Evolutionary conservation across 2,888 invertebrate species (phyloP).

Genomic region (Hofmannophila pseudospretella): DNA sequence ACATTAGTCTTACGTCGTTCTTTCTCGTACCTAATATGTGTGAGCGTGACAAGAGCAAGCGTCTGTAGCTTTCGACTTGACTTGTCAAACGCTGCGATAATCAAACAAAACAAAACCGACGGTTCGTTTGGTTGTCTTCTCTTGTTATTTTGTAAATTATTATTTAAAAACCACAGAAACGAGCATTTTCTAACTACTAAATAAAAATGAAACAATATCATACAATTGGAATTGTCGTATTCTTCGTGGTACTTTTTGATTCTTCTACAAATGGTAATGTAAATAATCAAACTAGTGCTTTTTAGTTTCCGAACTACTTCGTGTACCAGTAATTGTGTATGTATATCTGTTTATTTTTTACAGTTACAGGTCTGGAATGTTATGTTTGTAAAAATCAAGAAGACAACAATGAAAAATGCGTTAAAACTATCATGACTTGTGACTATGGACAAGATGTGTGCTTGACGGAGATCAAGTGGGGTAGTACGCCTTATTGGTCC

Average conservation of each 20-base stretch:
- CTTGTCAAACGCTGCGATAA: too few species aligned
- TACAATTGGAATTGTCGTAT: slow-evolving; percentile 1
- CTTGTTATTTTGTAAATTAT: too few species aligned
- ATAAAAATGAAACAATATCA: slow-evolving; percentile 6
- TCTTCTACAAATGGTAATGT: slow-evolving; percentile 7
- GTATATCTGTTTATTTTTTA: slow-evolving; percentile 2
- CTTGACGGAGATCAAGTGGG: slow-evolving; percentile 94
- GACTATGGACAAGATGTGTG: slow-evolving; percentile 92
- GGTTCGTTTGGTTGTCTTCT: too few species aligned
- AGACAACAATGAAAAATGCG: slow-evolving; percentile 93
- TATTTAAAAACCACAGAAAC: too few species aligned
- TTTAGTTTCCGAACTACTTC: not conserved
- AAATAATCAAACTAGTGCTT: not conserved
- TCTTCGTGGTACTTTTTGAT: slow-evolving; percentile 1
- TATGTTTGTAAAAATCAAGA: slow-evolving; percentile 97
- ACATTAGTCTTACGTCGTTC: too few species aligned
- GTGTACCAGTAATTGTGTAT: not conserved
- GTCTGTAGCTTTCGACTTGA: too few species aligned
- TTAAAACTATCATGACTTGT: slow-evolving; percentile 94
- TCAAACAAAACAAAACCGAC: too few species aligned
- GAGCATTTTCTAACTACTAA: too few species aligned
- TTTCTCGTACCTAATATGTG: too few species aligned
- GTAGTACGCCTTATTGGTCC: slow-evolving; percentile 97
- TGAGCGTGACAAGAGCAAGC: too few species aligned
- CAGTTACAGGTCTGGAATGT: slow-evolving; percentile 85